Conservation (phyloP, 2,888 invertebrate genomes). For the Lampropteryx suffumata region DNA sequence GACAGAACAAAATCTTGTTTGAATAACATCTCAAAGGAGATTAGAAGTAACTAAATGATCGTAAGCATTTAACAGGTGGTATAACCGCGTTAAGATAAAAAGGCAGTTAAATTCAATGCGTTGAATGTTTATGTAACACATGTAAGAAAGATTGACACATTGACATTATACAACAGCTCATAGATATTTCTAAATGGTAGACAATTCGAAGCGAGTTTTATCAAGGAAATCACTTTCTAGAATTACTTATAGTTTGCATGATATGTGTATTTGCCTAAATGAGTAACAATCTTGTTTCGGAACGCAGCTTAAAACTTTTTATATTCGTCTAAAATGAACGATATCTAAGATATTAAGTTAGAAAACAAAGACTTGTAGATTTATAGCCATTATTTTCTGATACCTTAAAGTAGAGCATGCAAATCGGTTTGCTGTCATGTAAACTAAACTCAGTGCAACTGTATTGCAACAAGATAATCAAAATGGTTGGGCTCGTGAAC, state of each 20-base stretch:
- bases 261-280: too few relatives aligned
- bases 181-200: conserved; percentile 14
- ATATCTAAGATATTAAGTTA: too few relatives aligned
- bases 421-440: conserved; percentile 34
- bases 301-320: too few relatives aligned
- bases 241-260: too few relatives aligned
- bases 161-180: conserved; percentile 7
- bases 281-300: too few relatives aligned
- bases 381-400: not conserved
- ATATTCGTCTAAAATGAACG: too few relatives aligned
- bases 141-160: conserved; percentile 18
- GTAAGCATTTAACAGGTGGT: conserved; percentile 26
- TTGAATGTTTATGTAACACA: conserved; percentile 9
- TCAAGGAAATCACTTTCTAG: too few relatives aligned
- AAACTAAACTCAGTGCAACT: conserved; percentile 39
- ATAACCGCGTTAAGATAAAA: conserved; percentile 24
- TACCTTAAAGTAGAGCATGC: conserved; percentile 22
- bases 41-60: conserved; percentile 33
- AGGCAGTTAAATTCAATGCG: conserved; percentile 15
- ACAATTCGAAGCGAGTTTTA: not conserved
- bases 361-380: too few relatives aligned
- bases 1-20: conserved; percentile 47
- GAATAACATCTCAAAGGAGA: conserved; percentile 41
- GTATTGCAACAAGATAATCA: conserved; percentile 42
- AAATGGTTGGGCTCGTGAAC: conserved; percentile 36